Evolutionary conservation across 2,888 invertebrate species (phyloP), one percentile per base, ranked within the genome.

Genomic region (Thumatha senex): DNA sequence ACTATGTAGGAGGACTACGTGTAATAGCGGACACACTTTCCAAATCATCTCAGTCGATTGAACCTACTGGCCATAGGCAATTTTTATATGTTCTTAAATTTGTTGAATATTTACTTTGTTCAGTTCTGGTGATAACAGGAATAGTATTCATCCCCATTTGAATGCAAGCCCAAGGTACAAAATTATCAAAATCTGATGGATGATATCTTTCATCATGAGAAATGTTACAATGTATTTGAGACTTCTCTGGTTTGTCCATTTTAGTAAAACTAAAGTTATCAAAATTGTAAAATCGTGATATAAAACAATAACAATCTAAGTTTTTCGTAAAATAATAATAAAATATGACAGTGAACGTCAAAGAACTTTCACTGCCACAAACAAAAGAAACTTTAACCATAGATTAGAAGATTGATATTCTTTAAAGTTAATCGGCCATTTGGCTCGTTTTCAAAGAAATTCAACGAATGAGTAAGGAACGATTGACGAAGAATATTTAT

Each of bases 131-230:
- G 14, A 51, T 35, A 2, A 38, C 4, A 24, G 30, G 18, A 3
- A n/a, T 8, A 33, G 7, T 18, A 0, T 0, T 5, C 4, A 42
- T 5, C 38, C 36, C 40, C 13, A 40, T 33, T 33, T 42, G n/a
- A 3, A 11, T 0, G 12, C 41, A 51, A 31, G 51, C 51, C 51
- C 51, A 51, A 0, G 46, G 41, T 14, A 51, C n/a, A 9, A 41
- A 51, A 8, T 38, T 18, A 1, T 46, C 51, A 2, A 51, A 46
- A n/a, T 51, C 36, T n/a, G 18, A 12, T 29, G 51, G 51, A 4
- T 41, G 41, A 8, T 45, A 45, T 2, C 1, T 43, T 12, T 43
- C 42, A 12, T 5, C 9, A 15, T 2, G 0, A 11, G 15, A 0
- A 15, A 9, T 3, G n/a, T 2, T 0, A 7, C 7, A n/a, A n/a